These are phyloP conservation scores for Gryon sp. DNA, from an alignment of 1,140 invertebrate species.

Conservation along the genomic window DNA sequence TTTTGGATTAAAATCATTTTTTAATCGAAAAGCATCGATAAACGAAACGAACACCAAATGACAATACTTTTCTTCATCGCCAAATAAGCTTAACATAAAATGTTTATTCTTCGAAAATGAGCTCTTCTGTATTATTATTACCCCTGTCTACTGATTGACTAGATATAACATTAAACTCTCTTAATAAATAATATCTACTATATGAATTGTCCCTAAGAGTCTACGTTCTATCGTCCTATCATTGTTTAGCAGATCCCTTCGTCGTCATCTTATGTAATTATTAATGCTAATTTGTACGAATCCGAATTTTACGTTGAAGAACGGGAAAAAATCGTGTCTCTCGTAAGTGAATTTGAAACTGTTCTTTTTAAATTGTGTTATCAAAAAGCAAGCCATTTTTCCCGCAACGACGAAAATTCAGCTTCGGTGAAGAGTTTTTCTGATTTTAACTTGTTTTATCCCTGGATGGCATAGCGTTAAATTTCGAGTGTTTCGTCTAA, in stretches of 20 bases:
- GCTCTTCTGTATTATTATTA: constrained; percentile 26
- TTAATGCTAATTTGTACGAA: constrained; percentile 51
- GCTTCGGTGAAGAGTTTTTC: constrained; percentile 21
- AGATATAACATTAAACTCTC: constrained; percentile 67
- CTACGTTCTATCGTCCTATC: constrained; percentile 59
- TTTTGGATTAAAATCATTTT: no score
- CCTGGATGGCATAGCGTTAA: constrained; percentile 62
- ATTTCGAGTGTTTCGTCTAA: constrained; percentile 62
- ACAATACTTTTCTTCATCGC: constrained; percentile 6
- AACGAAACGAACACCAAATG: constrained; percentile 2
- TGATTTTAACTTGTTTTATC: no score
- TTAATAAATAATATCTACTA: constrained; percentile 64
- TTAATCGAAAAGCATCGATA: constrained; percentile 2
- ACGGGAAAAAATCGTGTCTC: no score
- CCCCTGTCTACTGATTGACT: constrained; percentile 54
- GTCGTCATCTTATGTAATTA: constrained; percentile 20
- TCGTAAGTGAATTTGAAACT: no score
- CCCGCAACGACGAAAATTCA: constrained; percentile 42
- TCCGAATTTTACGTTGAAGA: no score
- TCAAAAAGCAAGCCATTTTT: constrained; percentile 1
- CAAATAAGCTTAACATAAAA: constrained; percentile 31
- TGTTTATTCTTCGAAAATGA: constrained; percentile 34
- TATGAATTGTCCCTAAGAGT: constrained; percentile 52
- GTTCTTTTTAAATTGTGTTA: no score
- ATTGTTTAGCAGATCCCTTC: constrained; percentile 44